phyloP scores from a whole-genome alignment of 2,888 invertebrate species.

The Salpingus planirostris region DNA sequence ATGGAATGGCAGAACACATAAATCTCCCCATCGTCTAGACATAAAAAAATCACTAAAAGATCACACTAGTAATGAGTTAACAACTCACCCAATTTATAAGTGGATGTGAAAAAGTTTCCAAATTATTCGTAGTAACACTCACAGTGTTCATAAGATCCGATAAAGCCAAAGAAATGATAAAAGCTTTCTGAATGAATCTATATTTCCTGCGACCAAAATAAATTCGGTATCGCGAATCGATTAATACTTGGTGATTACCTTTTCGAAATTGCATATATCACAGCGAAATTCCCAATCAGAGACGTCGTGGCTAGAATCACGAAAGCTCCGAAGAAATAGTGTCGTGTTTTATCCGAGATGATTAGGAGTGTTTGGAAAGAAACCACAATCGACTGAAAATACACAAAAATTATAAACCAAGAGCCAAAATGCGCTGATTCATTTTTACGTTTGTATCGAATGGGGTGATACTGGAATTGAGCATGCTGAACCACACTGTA shows the following conservation, averaged over 20 bases:
- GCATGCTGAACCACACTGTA: no score
- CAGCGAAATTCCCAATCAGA: slow-evolving; percentile 18
- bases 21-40: slow-evolving; percentile 42
- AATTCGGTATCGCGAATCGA: no score
- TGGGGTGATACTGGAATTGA: no score
- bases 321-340: slow-evolving; percentile 8
- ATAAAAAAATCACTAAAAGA: no score
- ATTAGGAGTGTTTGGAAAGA: no score
- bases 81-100: slow-evolving; percentile 34
- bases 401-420: no score
- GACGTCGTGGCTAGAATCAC: background rate
- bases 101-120: slow-evolving; percentile 32
- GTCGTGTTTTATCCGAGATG: no score
- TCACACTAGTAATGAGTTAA: background rate
- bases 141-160: slow-evolving; percentile 42
- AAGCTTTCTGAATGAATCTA: slow-evolving; percentile 45
- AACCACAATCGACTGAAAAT: no score
- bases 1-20: slow-evolving; percentile 46
- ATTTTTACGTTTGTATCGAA: no score
- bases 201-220: slow-evolving; percentile 41
- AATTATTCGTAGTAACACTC: slow-evolving; percentile 29
- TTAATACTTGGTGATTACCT: no score
- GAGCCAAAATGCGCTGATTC: no score
- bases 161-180: slow-evolving; percentile 44
- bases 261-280: slow-evolving; percentile 23